Percentiles rank a stretch among this genome's conserved stretches.
These are phyloP conservation scores for Mechanitis messenoides DNA, from an alignment of 2,888 invertebrate genomes.

Conservation along the genomic window DNA sequence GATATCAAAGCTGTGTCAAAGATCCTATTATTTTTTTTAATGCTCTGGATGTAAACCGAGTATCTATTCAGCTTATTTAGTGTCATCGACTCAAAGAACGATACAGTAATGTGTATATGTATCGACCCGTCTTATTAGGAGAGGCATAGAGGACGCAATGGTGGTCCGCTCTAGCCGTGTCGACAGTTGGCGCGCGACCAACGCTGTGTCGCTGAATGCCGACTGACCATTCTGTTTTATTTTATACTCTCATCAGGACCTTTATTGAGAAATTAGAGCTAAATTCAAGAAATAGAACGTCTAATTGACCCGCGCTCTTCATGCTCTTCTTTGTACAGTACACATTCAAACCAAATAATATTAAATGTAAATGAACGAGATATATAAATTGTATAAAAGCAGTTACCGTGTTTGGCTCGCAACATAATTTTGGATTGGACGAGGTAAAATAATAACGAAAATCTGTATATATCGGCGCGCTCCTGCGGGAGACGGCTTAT, in stretches of 20 bases:
- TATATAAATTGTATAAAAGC: slow-evolving; percentile 37
- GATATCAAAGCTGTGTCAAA: slow-evolving; percentile 19
- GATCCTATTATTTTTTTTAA: slow-evolving; percentile 19
- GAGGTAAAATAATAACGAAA: slow-evolving; percentile 64
- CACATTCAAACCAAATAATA: too few relatives aligned
- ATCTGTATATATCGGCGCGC: slow-evolving; percentile 53
- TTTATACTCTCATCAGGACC: slow-evolving; percentile 68
- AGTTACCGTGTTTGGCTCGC: slow-evolving; percentile 51
- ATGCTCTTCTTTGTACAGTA: too few relatives aligned
- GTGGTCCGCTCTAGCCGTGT: slow-evolving; percentile 19
- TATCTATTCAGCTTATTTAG: slow-evolving; percentile 30
- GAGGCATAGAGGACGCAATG: slow-evolving; percentile 12
- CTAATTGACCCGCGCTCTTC: slow-evolving; percentile 22
- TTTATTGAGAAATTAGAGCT: slow-evolving; percentile 52
- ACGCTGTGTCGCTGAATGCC: slow-evolving; percentile 56
- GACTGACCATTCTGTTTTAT: slow-evolving; percentile 64
- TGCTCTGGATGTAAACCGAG: slow-evolving; percentile 16
- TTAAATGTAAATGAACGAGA: background rate
- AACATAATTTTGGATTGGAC: slow-evolving; percentile 51
- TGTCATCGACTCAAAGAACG: slow-evolving; percentile 26
- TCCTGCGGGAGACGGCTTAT: slow-evolving; percentile 53
- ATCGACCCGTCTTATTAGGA: slow-evolving; percentile 17
- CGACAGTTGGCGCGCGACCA: slow-evolving; percentile 65
- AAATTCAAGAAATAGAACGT: slow-evolving; percentile 33
- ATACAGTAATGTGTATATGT: slow-evolving; percentile 20